Evolutionary conservation across 2,888 invertebrate species (phyloP).

Genomic region (Sarcophaga caerulescens): DNA sequence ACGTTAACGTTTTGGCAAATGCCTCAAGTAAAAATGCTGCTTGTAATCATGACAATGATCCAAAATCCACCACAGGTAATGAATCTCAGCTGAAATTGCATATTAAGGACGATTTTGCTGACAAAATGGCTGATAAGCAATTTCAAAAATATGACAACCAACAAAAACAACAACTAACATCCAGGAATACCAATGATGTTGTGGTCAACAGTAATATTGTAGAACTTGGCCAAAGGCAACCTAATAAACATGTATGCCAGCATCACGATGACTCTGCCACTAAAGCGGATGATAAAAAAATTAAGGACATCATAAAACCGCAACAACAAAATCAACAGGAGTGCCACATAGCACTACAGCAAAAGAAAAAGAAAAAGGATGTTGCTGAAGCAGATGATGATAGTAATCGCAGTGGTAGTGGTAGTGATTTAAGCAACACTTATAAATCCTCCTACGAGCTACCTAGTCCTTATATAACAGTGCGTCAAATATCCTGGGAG

Average conservation of each 20-base stretch:
- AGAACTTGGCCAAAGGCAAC: constrained; percentile 23
- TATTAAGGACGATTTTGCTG: constrained; percentile 53
- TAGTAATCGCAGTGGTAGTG: constrained; percentile 66
- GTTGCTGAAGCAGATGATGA: constrained; percentile 20
- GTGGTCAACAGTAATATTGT: constrained; percentile 31
- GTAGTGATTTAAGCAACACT: constrained; percentile 71
- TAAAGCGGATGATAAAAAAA: background rate
- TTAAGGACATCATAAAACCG: constrained; percentile 4
- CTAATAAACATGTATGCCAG: constrained; percentile 2
- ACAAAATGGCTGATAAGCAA: constrained; percentile 61
- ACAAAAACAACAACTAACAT: background rate
- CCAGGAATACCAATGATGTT: constrained; percentile 36
- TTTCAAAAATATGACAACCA: constrained; percentile 62
- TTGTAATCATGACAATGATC: constrained; percentile 41
- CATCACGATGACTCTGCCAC: constrained; percentile 13
- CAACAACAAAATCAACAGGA: constrained; percentile 34
- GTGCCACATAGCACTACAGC: no score
- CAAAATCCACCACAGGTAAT: constrained; percentile 44
- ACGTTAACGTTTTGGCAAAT: constrained; percentile 49
- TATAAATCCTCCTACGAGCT: constrained; percentile 77
- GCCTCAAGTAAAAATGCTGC: constrained; percentile 42
- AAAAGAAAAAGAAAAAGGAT: background rate
- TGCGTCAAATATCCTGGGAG: constrained; percentile 76
- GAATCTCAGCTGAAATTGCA: constrained; percentile 60
- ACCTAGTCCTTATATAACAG: constrained; percentile 75